phyloP scores from a whole-genome alignment of 2,888 invertebrate genomes.

The Amaurobius ferox region DNA sequence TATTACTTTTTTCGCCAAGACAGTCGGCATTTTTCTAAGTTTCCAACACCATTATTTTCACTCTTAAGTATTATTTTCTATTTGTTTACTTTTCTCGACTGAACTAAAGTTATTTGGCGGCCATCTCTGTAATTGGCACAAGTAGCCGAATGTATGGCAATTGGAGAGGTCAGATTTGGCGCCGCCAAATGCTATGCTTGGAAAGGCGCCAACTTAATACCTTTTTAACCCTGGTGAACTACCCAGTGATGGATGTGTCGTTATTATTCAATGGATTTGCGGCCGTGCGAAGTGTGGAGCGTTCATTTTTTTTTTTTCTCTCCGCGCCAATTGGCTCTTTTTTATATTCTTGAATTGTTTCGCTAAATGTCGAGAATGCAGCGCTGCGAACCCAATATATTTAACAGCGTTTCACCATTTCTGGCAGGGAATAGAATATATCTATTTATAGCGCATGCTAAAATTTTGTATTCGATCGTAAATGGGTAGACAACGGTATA shows the following conservation, averaged over 20 bases:
- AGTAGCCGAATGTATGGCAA: slow-evolving; percentile 1
- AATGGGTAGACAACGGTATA: no score
- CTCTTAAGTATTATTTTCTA: no score
- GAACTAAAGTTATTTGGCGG: not conserved
- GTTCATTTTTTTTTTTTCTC: not conserved
- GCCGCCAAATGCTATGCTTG: not conserved
- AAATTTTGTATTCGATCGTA: no score
- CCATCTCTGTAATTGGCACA: not conserved
- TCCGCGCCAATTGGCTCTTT: not conserved
- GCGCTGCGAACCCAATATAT: no score
- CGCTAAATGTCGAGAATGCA: not conserved
- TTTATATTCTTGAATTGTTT: not conserved
- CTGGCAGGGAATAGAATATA: no score
- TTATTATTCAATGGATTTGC: not conserved
- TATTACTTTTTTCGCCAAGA: no score
- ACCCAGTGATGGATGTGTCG: not conserved
- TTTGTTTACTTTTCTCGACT: not conserved
- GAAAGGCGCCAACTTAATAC: not conserved
- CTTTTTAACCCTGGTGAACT: slow-evolving; percentile 10
- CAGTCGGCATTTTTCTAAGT: no score
- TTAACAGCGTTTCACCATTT: no score
- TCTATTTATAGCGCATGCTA: no score
- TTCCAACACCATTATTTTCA: no score
- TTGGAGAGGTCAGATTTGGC: slow-evolving; percentile 15
- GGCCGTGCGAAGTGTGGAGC: not conserved